Percentiles rank a stretch among this genome's conserved stretches.
phyloP scores from a whole-genome alignment of 2,888 invertebrate genomes.

The Drosophila niveifrons region DNA sequence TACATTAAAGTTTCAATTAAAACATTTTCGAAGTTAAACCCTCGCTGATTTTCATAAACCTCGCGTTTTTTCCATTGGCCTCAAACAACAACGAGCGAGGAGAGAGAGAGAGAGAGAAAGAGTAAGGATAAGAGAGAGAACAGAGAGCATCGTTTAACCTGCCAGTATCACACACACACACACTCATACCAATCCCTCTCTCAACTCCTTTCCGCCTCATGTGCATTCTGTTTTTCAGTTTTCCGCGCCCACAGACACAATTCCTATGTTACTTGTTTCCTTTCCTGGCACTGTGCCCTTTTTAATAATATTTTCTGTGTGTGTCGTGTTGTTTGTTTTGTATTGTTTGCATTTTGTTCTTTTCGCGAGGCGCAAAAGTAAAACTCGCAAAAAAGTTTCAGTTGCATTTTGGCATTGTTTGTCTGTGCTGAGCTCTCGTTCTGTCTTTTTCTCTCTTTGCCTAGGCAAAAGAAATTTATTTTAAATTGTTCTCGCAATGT shows the following conservation, averaged over 20 bases:
- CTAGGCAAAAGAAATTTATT: conserved; percentile 54
- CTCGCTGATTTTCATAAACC: conserved; percentile 1
- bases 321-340: conserved; percentile 37
- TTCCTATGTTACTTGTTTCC: conserved; percentile 33
- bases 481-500: conserved; percentile 58
- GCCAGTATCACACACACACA: conserved; percentile 30
- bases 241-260: conserved; percentile 34
- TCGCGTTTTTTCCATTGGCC: conserved; percentile 16
- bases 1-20: conserved; percentile 3
- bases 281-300: conserved; percentile 29
- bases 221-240: conserved; percentile 28
- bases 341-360: conserved; percentile 52
- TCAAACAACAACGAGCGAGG: conserved; percentile 24
- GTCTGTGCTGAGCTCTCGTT: conserved; percentile 16
- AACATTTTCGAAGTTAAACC: conserved; percentile 2
- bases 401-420: conserved; percentile 60
- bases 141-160: conserved; percentile 29
- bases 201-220: conserved; percentile 5
- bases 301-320: conserved; percentile 52
- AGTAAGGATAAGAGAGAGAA: conserved; percentile 5
- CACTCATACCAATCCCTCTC: not conserved
- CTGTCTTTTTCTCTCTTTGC: not conserved
- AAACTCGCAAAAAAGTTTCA: conserved; percentile 56
- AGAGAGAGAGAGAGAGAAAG: conserved; percentile 13
- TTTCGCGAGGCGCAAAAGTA: conserved; percentile 39